Evolutionary conservation across 2,797 vertebrate species (phyloP), one percentile per base, ranked within the genome.

Genomic region (Sebastes steindachneri): DNA sequence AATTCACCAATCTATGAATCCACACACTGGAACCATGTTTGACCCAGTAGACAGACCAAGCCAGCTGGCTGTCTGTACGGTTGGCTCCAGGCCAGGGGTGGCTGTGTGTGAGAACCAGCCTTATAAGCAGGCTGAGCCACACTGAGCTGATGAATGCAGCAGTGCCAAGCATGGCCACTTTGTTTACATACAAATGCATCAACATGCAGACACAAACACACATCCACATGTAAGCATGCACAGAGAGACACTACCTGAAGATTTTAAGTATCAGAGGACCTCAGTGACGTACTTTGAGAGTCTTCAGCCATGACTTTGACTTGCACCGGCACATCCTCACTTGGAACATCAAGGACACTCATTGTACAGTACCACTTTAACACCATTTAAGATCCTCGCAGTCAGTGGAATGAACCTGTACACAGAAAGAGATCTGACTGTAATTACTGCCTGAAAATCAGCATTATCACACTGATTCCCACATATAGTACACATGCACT

Each of bases 51-150:
- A 87, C 55, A 81, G 76, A 82, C 23, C 11, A 25, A 76, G 82
- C 85, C 89, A 88, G 84, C 83, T 81, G 84, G 81, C 84, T 77
- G 80, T 71, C 74, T 77, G 25, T 53, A 63, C 1, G 29, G 26
- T 58, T 88, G 83, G 83, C 85, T 29, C 1, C 26, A 62, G 54
- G 85, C 87, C 83, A 84, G 55, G 1, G 51, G 28, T n/a, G 68
- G 75, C 70, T 78, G 54, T 68, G 82, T 83, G 83, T 80, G 82
- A 84, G 79, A 87, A 83, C 76, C 78, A 73, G 79, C 63, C 23
- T 59, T 21, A 41, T 41, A 37, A 41, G 69, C 70, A 54, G 79
- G 19, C 63, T 53, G 11, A 25, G 64, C 41, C 45, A 68, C 23
- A 8, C 77, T 51, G 65, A 73, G 83, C 79, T 75, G 75, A 82